Evolutionary conservation across 2,113 vertebrate species (phyloP).

Genomic region (Rhodinocichla rosea): DNA sequence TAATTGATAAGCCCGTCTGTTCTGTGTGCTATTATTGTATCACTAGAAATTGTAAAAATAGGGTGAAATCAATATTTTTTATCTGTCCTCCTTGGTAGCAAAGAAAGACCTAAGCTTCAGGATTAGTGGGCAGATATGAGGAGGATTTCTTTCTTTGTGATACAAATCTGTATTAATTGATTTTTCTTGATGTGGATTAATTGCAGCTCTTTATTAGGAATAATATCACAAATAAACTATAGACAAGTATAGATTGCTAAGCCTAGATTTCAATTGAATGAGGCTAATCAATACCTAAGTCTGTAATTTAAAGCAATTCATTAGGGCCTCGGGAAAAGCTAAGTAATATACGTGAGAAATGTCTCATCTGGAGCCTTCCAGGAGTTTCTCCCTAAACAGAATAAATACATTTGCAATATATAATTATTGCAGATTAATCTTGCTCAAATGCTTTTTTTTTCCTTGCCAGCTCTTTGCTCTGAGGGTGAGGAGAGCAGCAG

Average conservation of each 20-base stretch:
- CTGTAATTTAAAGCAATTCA: slow-evolving; percentile 46
- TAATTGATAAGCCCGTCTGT: slow-evolving; percentile 62
- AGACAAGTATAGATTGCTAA: slow-evolving; percentile 58
- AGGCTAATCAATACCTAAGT: slow-evolving; percentile 68
- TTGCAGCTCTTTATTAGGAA: slow-evolving; percentile 65
- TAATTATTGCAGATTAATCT: slow-evolving; percentile 14
- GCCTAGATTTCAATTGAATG: slow-evolving; percentile 59
- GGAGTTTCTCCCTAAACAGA: slow-evolving; percentile 15
- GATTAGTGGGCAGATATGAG: slow-evolving; percentile 59
- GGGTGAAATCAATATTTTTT: slow-evolving; percentile 67
- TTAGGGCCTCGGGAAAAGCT: slow-evolving; percentile 57
- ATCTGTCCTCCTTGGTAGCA: slow-evolving; percentile 32
- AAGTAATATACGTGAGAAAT: slow-evolving; percentile 58
- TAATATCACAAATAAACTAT: slow-evolving; percentile 63
- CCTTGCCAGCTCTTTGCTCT: neutral
- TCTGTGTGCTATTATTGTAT: slow-evolving; percentile 7
- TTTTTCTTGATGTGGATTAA: slow-evolving; percentile 70
- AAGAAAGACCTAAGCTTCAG: slow-evolving; percentile 47
- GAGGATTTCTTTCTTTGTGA: slow-evolving; percentile 70
- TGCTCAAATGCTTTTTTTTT: neutral
- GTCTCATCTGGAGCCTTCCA: slow-evolving; percentile 50
- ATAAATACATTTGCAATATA: slow-evolving; percentile 18
- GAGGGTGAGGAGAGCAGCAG: neutral
- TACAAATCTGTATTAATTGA: slow-evolving; percentile 74
- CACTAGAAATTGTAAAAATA: slow-evolving; percentile 54